Evolutionary conservation across 2,888 invertebrate species (phyloP), one percentile per base, ranked within the genome.

Genomic region (Phalera bucephala): DNA sequence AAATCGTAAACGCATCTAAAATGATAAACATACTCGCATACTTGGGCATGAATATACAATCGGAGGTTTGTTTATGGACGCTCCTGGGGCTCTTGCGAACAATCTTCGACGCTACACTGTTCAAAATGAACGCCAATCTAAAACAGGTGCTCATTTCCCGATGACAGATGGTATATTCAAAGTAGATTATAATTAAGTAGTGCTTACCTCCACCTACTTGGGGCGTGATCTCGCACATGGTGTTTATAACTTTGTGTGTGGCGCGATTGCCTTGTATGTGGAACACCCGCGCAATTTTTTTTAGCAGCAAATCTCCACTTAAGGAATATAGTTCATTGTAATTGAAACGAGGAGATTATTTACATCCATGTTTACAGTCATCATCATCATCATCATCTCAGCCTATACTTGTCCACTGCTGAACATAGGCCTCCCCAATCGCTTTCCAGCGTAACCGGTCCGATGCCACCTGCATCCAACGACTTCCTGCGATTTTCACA

Each of bases 31-130:
- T 87, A 37, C 56, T 88, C 1, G 80, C 85, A 0, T 87, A 85
- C 36, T 55, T 89, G 14, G 91, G 91, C 17, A 75, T 91, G 71
- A 78, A 78, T 37, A 63, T 84, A 56, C 90, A 91, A 52, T 78
- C 85, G 0, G 92, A 92, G 62, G 77, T 91, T 1, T 80, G 91
- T 44, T 49, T 91, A 35, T 85, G 91, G 80, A 87, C 90, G 2
- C 46, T 91, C n/a, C 49, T 91, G 29, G 91, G 91, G 20, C 80
- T 91, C 15, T 51, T 88, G 45, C 69, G 84, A 30, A 90, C 90
- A 1, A 86, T 91, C 33, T 90, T 91, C 46, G 91, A 92, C 54
- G 88, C 90, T 7, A 91, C 91, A 1, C 77, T 91, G 39, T 90
- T 91, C 61, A 86, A 89, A 72, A 81, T 92, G 30, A 88, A 89